phyloP scores from a whole-genome alignment of 2,113 vertebrate genomes.

The Sprattus sprattus region DNA sequence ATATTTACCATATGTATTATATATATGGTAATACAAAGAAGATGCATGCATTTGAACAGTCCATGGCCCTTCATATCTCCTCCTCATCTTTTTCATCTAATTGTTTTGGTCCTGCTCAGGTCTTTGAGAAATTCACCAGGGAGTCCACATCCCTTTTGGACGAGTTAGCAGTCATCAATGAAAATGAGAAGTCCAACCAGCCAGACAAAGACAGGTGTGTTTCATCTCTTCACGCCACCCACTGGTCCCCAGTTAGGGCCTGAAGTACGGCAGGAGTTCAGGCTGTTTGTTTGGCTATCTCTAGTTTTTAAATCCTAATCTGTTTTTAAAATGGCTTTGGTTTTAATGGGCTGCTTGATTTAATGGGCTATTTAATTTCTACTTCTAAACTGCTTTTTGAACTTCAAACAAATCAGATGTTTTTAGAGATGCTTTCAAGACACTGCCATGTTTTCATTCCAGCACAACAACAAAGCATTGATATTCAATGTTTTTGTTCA shows the following conservation, averaged over 20 bases:
- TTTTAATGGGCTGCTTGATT: background rate
- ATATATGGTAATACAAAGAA: background rate
- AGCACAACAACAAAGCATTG: background rate
- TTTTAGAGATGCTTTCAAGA: background rate
- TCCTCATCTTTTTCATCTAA: background rate
- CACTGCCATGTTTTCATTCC: background rate
- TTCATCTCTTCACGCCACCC: background rate
- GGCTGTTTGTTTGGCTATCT: background rate
- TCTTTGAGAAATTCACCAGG: constrained; percentile 98
- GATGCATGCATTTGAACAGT: background rate
- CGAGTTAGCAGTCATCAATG: constrained; percentile 93
- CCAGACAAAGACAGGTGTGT: constrained; percentile 87
- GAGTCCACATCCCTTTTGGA: constrained; percentile 94
- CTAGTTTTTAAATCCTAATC: background rate
- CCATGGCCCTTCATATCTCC: background rate
- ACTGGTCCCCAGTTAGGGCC: background rate
- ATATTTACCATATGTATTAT: background rate
- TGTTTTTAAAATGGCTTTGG: background rate
- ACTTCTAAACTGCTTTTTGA: background rate
- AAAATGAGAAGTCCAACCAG: constrained; percentile 84
- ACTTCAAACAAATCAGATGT: background rate
- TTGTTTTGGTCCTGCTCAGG: constrained; percentile 64
- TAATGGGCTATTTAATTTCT: background rate
- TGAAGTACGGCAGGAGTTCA: background rate
- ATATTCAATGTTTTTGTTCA: background rate